Evolutionary conservation across 2,888 invertebrate species (phyloP).

Genomic region (Drosophila macrospina): DNA sequence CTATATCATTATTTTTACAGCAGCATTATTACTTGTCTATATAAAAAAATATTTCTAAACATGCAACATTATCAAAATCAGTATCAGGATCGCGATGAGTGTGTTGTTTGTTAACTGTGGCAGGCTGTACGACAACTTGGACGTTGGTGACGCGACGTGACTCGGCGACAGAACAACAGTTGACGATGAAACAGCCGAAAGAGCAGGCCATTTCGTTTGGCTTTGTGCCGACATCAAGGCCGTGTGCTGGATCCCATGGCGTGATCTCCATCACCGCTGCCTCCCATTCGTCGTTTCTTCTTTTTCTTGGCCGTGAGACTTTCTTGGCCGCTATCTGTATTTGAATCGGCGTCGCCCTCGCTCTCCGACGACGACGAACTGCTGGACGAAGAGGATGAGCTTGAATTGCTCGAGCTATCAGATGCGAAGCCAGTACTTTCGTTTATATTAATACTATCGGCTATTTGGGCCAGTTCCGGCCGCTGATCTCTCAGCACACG

Average conservation of each 20-base stretch:
- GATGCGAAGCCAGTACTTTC: conserved; percentile 96
- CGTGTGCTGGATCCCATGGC: conserved; percentile 48
- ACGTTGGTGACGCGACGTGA: conserved; percentile 23
- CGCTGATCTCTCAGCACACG: conserved; percentile 89
- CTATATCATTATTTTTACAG: conserved; percentile 37
- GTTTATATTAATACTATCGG: conserved; percentile 93
- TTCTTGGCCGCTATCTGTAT: conserved; percentile 94
- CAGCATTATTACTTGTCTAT: conserved; percentile 56
- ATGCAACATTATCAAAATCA: conserved; percentile 31
- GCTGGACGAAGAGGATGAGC: conserved; percentile 91
- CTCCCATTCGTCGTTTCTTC: conserved; percentile 88
- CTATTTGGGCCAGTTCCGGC: conserved; percentile 91
- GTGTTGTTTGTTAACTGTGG: conserved; percentile 58
- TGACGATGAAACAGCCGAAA: conserved; percentile 68
- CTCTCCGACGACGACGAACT: conserved; percentile 78
- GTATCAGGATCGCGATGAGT: conserved; percentile 19
- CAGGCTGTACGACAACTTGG: conserved; percentile 36
- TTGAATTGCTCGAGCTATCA: conserved; percentile 95
- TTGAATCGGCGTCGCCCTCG: conserved; percentile 86
- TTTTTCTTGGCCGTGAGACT: conserved; percentile 94
- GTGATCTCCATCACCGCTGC: conserved; percentile 40
- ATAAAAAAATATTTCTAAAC: conserved; percentile 76
- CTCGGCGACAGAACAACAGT: conserved; percentile 60
- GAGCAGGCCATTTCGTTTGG: conserved; percentile 62
- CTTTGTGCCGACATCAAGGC: conserved; percentile 79